Percentiles rank a stretch among this genome's conserved stretches.
Conservation (phyloP, 2,113 vertebrate genomes). For the Pangasianodon hypophthalmus region DNA sequence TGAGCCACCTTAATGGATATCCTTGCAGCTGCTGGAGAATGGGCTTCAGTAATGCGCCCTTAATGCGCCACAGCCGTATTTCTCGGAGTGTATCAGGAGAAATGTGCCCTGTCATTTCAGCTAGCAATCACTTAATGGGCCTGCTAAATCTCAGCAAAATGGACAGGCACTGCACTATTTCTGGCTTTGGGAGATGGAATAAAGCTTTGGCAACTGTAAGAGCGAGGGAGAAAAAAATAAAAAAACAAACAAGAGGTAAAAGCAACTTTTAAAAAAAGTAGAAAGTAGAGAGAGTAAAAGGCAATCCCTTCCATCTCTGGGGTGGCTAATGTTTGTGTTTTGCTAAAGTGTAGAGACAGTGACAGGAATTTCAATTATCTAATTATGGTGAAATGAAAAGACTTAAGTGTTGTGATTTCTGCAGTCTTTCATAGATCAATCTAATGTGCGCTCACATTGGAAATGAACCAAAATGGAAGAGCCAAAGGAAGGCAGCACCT, state of each 20-base stretch:
- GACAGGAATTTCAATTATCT: conserved; percentile 99
- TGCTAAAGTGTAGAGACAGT: conserved; percentile 95
- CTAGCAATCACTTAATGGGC: conserved; percentile 96
- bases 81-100: conserved; percentile 78
- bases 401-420: conserved; percentile 99
- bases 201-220: conserved; percentile 81
- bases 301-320: conserved; percentile 64
- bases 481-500: conserved; percentile 96
- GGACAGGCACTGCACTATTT: conserved; percentile 87
- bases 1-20: conserved; percentile 80
- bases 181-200: conserved; percentile 80
- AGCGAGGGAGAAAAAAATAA: conserved; percentile 60
- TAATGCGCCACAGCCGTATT: conserved; percentile 81
- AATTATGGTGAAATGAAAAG: conserved; percentile 99
- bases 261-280: conserved; percentile 52
- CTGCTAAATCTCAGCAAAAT: conserved; percentile 86
- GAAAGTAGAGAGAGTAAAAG: conserved; percentile 63
- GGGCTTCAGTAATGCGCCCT: conserved; percentile 73
- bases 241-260: conserved; percentile 57
- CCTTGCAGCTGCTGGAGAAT: conserved; percentile 71
- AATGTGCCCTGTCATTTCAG: conserved; percentile 86
- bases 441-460: conserved; percentile 95
- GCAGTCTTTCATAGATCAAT: conserved; percentile 96
- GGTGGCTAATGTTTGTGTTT: conserved; percentile 82
- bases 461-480: conserved; percentile 95